phyloP scores from a whole-genome alignment of 2,113 vertebrate species.

The human (Homo sapiens) region GRCh38 chr7:112883501-112884000 shows the following conservation, averaged over 20 bases:
- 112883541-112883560: neutral
- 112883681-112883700: neutral
- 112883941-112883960: too few species aligned
- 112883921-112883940: too few species aligned
- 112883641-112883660: neutral
- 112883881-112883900: too few species aligned
- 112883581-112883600: neutral
- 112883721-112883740: neutral
- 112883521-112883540: neutral
- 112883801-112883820: neutral
- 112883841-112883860: neutral
- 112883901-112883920: too few species aligned
- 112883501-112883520: neutral
- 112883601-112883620: neutral
- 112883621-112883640: neutral
- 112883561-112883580: neutral
- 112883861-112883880: neutral
- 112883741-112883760: neutral
- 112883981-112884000: too few species aligned
- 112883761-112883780: neutral
- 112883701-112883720: neutral
- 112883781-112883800: conserved; percentile 7
- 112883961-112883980: too few species aligned
- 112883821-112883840: neutral
- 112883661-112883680: neutral